Evolutionary conservation across 2,888 invertebrate species (phyloP).

Genomic region (Steinernema carpocapsae): DNA sequence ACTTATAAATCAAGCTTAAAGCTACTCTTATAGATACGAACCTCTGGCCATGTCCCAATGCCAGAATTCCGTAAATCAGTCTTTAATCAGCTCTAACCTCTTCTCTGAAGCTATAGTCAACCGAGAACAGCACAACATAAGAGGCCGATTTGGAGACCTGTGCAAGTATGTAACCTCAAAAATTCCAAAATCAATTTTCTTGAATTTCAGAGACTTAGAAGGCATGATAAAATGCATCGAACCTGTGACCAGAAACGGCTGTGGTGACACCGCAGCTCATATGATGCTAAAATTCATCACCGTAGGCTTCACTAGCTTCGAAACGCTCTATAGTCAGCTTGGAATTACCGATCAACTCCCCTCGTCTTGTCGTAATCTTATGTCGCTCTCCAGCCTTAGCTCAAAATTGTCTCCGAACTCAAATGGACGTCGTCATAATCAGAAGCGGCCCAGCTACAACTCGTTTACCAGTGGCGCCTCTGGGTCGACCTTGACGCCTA

Average conservation of each 20-base stretch:
- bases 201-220: conserved; percentile 45
- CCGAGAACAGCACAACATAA: conserved; percentile 49
- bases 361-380: conserved; percentile 44
- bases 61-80: conserved; percentile 48
- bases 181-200: not conserved
- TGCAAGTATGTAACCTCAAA: conserved; percentile 47
- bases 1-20: not conserved
- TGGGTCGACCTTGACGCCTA: too few species aligned
- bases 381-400: conserved; percentile 36
- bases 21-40: conserved; percentile 45
- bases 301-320: conserved; percentile 52
- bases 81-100: conserved; percentile 51
- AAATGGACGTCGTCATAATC: conserved; percentile 12
- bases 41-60: conserved; percentile 50
- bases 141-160: conserved; percentile 43
- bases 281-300: conserved; percentile 54
- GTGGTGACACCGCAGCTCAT: conserved; percentile 49
- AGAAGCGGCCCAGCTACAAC: conserved; percentile 2
- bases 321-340: conserved; percentile 49
- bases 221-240: conserved; percentile 50
- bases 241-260: conserved; percentile 48
- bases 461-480: not conserved
- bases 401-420: not conserved
- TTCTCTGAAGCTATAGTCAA: conserved; percentile 54
- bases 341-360: conserved; percentile 54